Base-by-base conservation (phyloP, 2,113 vertebrate genomes). In the Chaetorhynchus papuensis region DNA sequence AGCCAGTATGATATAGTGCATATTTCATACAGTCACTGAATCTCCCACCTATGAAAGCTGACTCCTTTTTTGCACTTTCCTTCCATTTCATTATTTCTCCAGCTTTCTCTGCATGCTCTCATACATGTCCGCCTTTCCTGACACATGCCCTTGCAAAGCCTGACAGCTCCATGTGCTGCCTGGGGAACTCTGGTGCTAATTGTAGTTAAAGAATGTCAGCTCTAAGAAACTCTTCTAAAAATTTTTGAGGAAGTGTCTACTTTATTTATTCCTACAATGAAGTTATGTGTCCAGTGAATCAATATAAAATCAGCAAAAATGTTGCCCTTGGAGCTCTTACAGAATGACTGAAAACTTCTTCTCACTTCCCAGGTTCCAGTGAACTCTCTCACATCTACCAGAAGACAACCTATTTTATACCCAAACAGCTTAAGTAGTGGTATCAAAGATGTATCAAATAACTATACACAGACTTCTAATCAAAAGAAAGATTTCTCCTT, bases 1-100 rank as follows among this genome's bases (percentile, higher is more conserved):
- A 49, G 18, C 30, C 57, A 77, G 42, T 8, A 22, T 0, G 1
- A 53, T 31, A 39, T 0, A 71, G 13, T 9, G 53, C 16, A 7
- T n/a, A 9, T 49, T 90, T 83, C 33, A 86, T 20, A 44, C 10
- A 80, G n/a, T 23, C 24, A 37, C 24, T 56, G 33, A 35, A 37
- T 30, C 23, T 54, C 56, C 13, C 30, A n/a, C 23, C 42, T 54
- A 27, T 20, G 82, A 68, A 78, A 59, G 30, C 12, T 5, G 3
- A 52, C 15, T 35, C 6, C 4, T 42, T 66, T 65, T 60, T 35
- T 22, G 8, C 60, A 22, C 56, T 27, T 5, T 63, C 23, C 28
- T 65, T 64, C 41, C 10, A 31, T 64, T 70, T n/a, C 35, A 66
- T 18, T 39, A 33, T 88, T 93, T 88, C 16, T 68, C 27, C 45